These are phyloP conservation scores for Agriopis aurantiaria DNA, from an alignment of 2,888 invertebrate species.

Conservation along the genomic window DNA sequence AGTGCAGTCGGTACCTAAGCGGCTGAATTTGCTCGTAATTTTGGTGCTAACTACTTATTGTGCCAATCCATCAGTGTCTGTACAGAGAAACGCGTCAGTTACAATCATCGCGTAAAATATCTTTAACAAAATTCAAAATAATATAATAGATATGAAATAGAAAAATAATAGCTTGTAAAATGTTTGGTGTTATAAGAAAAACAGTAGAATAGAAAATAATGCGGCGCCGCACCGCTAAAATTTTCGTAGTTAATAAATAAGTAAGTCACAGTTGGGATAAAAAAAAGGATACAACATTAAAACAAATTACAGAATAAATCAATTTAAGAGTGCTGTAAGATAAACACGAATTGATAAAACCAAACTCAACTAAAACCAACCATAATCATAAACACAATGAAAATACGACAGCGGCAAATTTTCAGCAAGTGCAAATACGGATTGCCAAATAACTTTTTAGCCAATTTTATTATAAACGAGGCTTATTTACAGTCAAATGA, in stretches of 20 bases:
- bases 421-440: constrained; percentile 77
- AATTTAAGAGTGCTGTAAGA: constrained; percentile 10
- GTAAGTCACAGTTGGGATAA: neutral
- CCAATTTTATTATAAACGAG: constrained; percentile 79
- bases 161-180: neutral
- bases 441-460: constrained; percentile 70
- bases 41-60: constrained; percentile 66
- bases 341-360: constrained; percentile 47
- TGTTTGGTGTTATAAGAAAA: neutral
- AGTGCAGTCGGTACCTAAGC: constrained; percentile 63
- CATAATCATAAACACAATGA: constrained; percentile 62
- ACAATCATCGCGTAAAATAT: constrained; percentile 44
- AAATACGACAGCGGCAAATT: constrained; percentile 73
- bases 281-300: neutral
- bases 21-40: constrained; percentile 56
- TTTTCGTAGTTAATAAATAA: neutral
- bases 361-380: constrained; percentile 52
- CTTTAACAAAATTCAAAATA: constrained; percentile 40
- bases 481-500: constrained; percentile 44
- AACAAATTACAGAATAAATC: constrained; percentile 5
- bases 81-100: constrained; percentile 52
- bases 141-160: constrained; percentile 43
- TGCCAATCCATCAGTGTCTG: constrained; percentile 71
- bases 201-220: constrained; percentile 8
- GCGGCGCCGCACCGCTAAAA: constrained; percentile 67